These are phyloP conservation scores for Leucopsar rothschildi DNA, from an alignment of 2,113 vertebrate genomes.

Conservation along the genomic window DNA sequence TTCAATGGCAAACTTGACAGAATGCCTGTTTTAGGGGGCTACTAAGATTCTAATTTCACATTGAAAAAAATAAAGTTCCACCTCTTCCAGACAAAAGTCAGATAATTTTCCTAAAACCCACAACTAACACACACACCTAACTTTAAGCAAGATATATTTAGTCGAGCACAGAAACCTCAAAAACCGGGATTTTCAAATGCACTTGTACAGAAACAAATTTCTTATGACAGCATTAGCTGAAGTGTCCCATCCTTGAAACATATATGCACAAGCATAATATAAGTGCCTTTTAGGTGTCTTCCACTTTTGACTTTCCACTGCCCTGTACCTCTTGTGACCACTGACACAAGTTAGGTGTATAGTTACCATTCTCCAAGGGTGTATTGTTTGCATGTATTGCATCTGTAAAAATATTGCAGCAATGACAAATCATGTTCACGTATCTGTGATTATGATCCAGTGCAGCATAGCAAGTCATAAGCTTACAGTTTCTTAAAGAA, in stretches of 20 bases:
- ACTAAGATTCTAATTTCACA: not conserved
- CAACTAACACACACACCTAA: not conserved
- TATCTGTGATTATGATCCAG: rapidly evolving
- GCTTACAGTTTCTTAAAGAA: not conserved
- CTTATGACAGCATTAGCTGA: not conserved
- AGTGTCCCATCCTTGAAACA: not conserved
- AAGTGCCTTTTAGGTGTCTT: not conserved
- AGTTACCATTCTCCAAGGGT: not conserved
- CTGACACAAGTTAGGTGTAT: not conserved
- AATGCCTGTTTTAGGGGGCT: not conserved
- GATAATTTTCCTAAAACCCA: not conserved
- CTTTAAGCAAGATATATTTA: not conserved
- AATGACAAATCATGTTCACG: not conserved
- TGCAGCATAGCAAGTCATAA: not conserved
- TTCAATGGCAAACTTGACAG: not conserved
- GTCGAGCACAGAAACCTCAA: not conserved
- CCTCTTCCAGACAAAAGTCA: not conserved
- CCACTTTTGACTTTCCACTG: not conserved
- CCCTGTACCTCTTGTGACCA: not conserved
- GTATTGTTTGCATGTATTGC: not conserved
- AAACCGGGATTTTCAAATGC: not conserved
- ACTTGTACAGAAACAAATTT: not conserved
- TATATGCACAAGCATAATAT: not conserved
- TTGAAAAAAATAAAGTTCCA: not conserved
- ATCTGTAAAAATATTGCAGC: not conserved